These are phyloP conservation scores for Zaprionus davidi DNA, from an alignment of 1,140 invertebrate genomes.

Conservation along the genomic window DNA sequence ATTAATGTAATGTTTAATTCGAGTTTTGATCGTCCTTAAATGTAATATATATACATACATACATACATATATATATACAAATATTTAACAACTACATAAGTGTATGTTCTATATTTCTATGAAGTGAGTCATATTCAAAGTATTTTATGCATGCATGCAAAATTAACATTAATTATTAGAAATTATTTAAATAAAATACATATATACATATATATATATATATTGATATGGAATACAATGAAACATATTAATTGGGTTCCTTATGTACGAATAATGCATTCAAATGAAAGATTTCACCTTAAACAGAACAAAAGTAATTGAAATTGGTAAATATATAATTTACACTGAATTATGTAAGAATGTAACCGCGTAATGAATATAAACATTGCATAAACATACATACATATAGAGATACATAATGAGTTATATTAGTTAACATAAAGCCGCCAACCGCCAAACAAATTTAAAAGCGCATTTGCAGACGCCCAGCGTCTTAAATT, in stretches of 20 bases:
- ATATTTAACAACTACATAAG: slow-evolving; percentile 29
- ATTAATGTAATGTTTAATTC: slow-evolving; percentile 51
- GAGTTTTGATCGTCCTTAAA: slow-evolving; percentile 67
- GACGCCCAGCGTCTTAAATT: slow-evolving; percentile 76
- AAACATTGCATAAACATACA: slow-evolving; percentile 25
- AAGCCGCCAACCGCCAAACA: slow-evolving; percentile 71
- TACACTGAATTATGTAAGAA: slow-evolving; percentile 38
- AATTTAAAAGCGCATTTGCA: slow-evolving; percentile 72
- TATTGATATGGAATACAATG: slow-evolving; percentile 1
- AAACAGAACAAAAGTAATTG: slow-evolving; percentile 58
- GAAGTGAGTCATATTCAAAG: slow-evolving; percentile 57
- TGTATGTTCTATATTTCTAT: slow-evolving; percentile 47
- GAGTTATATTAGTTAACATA: slow-evolving; percentile 47
- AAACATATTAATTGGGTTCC: slow-evolving; percentile 46
- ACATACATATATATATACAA: slow-evolving; percentile 19
- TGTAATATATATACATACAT: slow-evolving; percentile 44
- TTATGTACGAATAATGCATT: slow-evolving; percentile 48
- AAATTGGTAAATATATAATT: slow-evolving; percentile 50
- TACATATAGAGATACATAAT: slow-evolving; percentile 40
- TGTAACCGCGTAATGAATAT: neutral
- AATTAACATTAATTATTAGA: slow-evolving; percentile 51
- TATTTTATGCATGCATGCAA: slow-evolving; percentile 70
- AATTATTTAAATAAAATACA: slow-evolving; percentile 33
- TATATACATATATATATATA: slow-evolving; percentile 11
- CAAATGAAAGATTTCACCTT: slow-evolving; percentile 37